Conservation (phyloP, 1,140 invertebrate genomes). For the Papilio aristodemus region DNA sequence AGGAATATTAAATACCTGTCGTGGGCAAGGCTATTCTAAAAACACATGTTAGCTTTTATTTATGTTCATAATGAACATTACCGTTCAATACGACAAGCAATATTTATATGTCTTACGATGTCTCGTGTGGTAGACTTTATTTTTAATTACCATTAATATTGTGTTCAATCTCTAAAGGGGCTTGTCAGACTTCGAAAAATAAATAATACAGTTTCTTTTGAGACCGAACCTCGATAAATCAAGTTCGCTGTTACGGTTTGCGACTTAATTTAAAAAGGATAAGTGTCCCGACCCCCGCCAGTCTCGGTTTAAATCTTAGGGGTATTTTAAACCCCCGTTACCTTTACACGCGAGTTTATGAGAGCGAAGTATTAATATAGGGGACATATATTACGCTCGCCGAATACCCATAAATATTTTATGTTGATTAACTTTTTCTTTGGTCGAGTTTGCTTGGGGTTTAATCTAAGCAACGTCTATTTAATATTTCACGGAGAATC, state of each 20-base stretch:
- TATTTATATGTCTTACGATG: not conserved
- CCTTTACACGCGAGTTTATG: conserved; percentile 32
- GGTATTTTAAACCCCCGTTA: conserved; percentile 31
- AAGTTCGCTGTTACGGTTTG: conserved; percentile 20
- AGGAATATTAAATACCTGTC: not conserved
- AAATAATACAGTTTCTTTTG: conserved; percentile 5
- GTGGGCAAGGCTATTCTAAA: not conserved
- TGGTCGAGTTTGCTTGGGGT: conserved; percentile 9
- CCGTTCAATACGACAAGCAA: not conserved
- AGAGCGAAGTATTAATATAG: conserved; percentile 32
- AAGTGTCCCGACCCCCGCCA: not conserved
- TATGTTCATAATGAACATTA: not conserved
- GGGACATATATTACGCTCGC: conserved; percentile 34
- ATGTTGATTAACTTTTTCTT: conserved; percentile 35
- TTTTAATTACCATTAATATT: not conserved
- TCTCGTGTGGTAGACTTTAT: not conserved
- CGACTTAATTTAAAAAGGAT: conserved; percentile 33
- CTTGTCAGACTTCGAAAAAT: not conserved
- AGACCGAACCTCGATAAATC: conserved; percentile 13
- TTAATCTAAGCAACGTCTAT: conserved; percentile 32
- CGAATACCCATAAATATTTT: conserved; percentile 32
- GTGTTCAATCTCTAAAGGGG: not conserved
- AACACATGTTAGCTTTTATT: not conserved
- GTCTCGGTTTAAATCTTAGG: conserved; percentile 30
- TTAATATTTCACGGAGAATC: conserved; percentile 29